phyloP scores from a whole-genome alignment of 2,113 vertebrate genomes.

The Chunga burmeisteri region DNA sequence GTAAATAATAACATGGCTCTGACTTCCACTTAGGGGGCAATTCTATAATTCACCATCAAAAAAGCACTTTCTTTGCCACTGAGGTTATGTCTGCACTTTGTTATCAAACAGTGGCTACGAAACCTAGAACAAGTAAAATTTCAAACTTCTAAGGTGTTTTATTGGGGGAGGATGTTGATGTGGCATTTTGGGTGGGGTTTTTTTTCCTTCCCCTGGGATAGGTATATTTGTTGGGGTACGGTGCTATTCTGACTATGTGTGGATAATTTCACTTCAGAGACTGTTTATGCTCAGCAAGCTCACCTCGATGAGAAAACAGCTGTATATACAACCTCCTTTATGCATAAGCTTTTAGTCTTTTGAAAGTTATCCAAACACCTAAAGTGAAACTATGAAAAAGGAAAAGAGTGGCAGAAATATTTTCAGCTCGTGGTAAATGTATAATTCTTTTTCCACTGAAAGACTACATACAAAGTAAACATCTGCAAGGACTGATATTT shows the following conservation, averaged over 20 bases:
- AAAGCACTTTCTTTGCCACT: background rate
- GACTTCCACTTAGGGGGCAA: background rate
- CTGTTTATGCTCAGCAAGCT: background rate
- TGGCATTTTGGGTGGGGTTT: rapidly evolving
- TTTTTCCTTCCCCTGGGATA: background rate
- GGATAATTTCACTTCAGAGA: background rate
- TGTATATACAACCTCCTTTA: background rate
- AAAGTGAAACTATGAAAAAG: background rate
- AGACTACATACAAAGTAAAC: background rate
- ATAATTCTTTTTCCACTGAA: background rate
- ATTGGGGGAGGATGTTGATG: background rate
- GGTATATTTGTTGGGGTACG: background rate
- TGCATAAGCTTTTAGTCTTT: background rate
- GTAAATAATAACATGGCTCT: background rate
- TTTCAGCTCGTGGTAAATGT: background rate
- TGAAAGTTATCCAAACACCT: background rate
- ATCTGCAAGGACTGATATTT: background rate
- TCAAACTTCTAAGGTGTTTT: background rate
- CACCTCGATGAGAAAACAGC: background rate
- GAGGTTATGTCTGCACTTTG: background rate
- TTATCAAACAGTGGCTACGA: background rate
- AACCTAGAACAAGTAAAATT: background rate
- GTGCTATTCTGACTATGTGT: background rate
- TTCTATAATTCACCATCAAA: background rate
- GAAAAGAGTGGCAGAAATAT: background rate